Evolutionary conservation across 2,113 vertebrate genomes (phyloP).

Genomic region (rabbit (Oryctolagus cuniculus)): DNA sequence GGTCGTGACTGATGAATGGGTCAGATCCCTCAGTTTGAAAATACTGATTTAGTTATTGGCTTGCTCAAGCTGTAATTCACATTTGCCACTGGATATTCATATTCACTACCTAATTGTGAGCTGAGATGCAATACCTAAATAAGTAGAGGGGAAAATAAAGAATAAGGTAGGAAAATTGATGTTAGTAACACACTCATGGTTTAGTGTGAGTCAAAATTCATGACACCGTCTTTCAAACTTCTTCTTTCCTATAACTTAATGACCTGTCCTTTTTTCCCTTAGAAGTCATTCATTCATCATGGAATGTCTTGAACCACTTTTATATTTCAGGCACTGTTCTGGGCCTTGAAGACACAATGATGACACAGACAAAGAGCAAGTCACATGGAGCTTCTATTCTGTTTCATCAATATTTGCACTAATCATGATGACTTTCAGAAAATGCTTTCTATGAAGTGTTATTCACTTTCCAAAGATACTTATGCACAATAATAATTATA

Average conservation of each 20-base stretch:
- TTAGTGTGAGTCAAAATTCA: constrained; percentile 12
- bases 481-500: neutral
- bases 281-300: neutral
- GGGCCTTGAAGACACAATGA: neutral
- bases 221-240: neutral
- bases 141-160: neutral
- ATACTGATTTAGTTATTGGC: constrained; percentile 55
- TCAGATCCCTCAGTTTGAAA: constrained; percentile 12
- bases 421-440: neutral
- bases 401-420: neutral
- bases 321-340: neutral
- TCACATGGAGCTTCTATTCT: neutral
- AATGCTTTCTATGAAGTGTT: neutral
- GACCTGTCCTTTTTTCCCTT: neutral
- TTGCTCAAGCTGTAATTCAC: constrained; percentile 8
- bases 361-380: constrained; percentile 4
- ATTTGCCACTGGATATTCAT: constrained; percentile 29
- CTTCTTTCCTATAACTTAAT: neutral
- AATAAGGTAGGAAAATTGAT: neutral
- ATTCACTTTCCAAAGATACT: neutral
- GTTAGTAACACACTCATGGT: neutral
- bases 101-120: neutral
- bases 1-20: neutral
- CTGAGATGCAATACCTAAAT: neutral
- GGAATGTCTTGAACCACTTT: neutral